Evolutionary conservation across 2,113 vertebrate species (phyloP), one percentile per base, ranked within the genome.

Genomic region (Meles meles): DNA sequence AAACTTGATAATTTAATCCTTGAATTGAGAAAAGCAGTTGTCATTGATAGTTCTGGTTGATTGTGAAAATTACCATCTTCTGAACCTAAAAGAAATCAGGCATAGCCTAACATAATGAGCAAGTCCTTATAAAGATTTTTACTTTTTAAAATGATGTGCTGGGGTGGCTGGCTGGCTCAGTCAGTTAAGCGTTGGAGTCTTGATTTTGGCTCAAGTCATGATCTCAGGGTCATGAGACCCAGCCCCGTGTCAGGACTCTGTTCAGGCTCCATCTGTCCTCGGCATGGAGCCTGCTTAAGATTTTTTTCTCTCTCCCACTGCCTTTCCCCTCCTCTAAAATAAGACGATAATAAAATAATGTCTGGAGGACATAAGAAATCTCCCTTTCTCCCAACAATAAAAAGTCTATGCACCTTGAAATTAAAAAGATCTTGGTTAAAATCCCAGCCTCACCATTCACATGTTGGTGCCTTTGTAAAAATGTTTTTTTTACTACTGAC

Each of bases 1-100:
- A 92, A 15, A 69, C 5, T 93, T 37, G 8, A 63, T 83, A 39
- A 94, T 93, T 96, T 93, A 42, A 85, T 49, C 31, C 37, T 95
- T 86, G 88, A 95, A 96, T 89, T 94, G 94, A 74, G 71, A 92
- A 88, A 96, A 86, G 52, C 44, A 52, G 69, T 87, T 90, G 12
- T 71, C 90, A 76, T 39, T 42, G 42, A 86, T 74, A 85, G 79
- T 74, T 90, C 52, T 82, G 21, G 47, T 52, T 85, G 85, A 94
- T 96, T 89, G 49, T 94, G 85, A 92, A 88, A 97, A 98, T 95
- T 55, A 47, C 49, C 1, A 67, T 85, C 82, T 92, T 97, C 52
- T 49, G 10, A 92, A n/a, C 44, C 20, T 23, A 61, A 90, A 63
- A 79, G 34, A 97, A 97, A 96, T 91, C 57, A 93, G 7, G 25